Conservation (phyloP, 2,797 vertebrate species). For the Nannoperca australis region DNA sequence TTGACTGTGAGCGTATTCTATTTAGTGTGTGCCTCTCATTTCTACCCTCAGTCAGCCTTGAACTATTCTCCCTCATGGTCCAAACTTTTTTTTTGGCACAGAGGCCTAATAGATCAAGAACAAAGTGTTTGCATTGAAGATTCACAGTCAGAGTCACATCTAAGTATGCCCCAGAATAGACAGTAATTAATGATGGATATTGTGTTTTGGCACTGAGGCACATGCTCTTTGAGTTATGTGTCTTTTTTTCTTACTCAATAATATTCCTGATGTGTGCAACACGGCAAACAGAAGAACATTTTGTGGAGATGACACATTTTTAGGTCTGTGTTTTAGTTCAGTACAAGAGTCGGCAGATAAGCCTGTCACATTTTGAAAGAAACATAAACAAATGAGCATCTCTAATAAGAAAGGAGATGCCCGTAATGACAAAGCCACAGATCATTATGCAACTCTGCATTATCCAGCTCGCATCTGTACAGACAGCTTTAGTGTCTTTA, state of each 20-base stretch:
- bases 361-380: background rate
- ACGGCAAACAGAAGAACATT: conserved; percentile 28
- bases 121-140: conserved; percentile 50
- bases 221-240: conserved; percentile 43
- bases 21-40: conserved; percentile 4
- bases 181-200: conserved; percentile 57
- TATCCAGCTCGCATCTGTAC: no score
- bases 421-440: background rate
- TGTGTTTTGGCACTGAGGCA: conserved; percentile 44
- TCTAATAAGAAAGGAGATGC: background rate
- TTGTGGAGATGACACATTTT: conserved; percentile 54
- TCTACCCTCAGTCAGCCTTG: conserved; percentile 31
- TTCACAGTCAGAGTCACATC: conserved; percentile 23
- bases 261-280: conserved; percentile 36
- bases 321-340: conserved; percentile 18
- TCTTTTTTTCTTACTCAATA: conserved; percentile 32
- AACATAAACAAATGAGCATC: background rate
- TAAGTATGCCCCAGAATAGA: conserved; percentile 38
- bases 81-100: conserved; percentile 18
- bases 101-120: conserved; percentile 35
- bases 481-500: background rate
- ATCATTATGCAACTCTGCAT: background rate
- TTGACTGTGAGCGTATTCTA: conserved; percentile 8
- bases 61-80: conserved; percentile 16
- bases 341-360: conserved; percentile 13